Base-by-base conservation (phyloP, 2,888 invertebrate genomes). In the Acanthosepion esculentum region DNA sequence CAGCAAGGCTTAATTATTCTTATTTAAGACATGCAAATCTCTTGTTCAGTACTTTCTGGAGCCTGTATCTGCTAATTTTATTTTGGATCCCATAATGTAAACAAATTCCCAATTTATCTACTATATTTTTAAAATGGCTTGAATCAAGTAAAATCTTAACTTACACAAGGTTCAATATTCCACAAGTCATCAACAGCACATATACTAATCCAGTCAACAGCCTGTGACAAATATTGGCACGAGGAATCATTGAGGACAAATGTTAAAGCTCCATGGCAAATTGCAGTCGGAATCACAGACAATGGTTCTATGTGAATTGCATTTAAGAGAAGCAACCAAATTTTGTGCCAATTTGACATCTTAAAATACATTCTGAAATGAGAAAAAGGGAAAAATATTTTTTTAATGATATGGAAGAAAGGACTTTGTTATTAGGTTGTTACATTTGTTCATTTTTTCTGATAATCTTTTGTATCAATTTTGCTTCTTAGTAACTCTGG, bases 151-250 rank as follows among this genome's bases (percentile, higher is more conserved):
- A 59, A 78, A 78, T n/a, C 4, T 5, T 8, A n/a, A 78, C 78
- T 78, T 78, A 78, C 78, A n/a, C 78, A 78, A n/a, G 78, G 78
- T 15, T 78, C 78, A n/a, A 78, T 78, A n/a, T 78, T 78, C 78
- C 78, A 78, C 10, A 78, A n/a, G 78, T 78, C 78, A 78, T 78
- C n/a, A 78, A 78, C 78, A 78, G 78, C 78, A 78, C 5, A 29
- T 3, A 29, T 78, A 15, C n/a, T n/a, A 78, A 78, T 78, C 78
- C 78, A 78, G 0, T 78, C n/a, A 10, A 29, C 78, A n/a, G n/a
- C 12, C 18, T n/a, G 29, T 8, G n/a, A n/a, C n/a, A 78, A 29
- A 78, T 78, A 29, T n/a, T 78, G 78, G n/a, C 29, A 10, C 10
- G 12, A 78, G n/a, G 78, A n/a, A 78, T 78, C 78, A 12, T n/a